phyloP scores from a whole-genome alignment of 2,113 vertebrate species.

The Protobothrops flavoviridis region DNA sequence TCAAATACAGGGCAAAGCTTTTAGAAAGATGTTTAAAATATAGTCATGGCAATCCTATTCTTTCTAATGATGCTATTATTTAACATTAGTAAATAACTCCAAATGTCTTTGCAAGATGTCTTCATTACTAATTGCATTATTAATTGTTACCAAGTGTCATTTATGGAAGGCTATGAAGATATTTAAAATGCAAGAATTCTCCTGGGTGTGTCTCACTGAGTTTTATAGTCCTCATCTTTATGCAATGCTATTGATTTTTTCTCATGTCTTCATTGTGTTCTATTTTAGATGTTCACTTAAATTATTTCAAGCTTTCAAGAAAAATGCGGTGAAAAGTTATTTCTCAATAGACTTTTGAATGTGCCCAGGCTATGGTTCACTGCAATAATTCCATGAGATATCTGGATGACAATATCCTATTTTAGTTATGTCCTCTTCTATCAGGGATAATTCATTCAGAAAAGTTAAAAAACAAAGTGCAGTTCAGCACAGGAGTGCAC shows the following conservation, averaged over 20 bases:
- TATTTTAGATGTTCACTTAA: constrained; percentile 16
- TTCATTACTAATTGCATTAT: constrained; percentile 64
- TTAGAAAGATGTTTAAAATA: background rate
- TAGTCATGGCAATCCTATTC: background rate
- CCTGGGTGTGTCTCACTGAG: constrained; percentile 40
- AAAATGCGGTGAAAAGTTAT: background rate
- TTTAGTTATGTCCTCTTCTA: background rate
- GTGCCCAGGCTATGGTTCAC: background rate
- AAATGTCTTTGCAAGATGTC: constrained; percentile 45
- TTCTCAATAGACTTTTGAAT: background rate
- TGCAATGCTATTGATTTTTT: constrained; percentile 63
- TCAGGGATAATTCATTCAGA: background rate
- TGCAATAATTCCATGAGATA: background rate
- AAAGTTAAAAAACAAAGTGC: background rate
- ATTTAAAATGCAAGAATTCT: constrained; percentile 59
- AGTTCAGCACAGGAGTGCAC: background rate
- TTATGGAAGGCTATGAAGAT: constrained; percentile 50
- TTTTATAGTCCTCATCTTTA: constrained; percentile 53
- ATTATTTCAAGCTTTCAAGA: constrained; percentile 13
- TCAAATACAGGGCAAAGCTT: background rate
- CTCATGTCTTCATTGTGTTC: constrained; percentile 21
- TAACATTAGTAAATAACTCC: constrained; percentile 46
- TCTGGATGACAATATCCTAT: background rate
- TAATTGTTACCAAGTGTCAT: constrained; percentile 59
- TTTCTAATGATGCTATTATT: constrained; percentile 45